Evolutionary conservation across 2,797 vertebrate genomes (phyloP).

Genomic region (Monodelphis domestica): DNA sequence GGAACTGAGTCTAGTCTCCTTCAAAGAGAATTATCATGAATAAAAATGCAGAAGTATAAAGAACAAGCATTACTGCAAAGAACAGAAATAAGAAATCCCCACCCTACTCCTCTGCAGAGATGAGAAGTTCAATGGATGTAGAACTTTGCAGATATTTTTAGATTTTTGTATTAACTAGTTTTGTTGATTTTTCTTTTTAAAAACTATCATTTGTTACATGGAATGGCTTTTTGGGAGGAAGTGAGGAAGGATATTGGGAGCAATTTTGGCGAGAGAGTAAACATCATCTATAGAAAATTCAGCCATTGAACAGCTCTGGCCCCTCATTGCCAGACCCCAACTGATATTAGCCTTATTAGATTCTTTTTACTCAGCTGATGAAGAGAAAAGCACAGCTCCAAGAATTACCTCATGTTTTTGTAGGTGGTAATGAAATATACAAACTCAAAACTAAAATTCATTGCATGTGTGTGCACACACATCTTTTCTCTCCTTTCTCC

Average conservation of each 20-base stretch:
- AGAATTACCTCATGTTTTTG: constrained; percentile 40
- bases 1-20: background rate
- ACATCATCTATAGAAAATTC: background rate
- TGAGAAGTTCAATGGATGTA: background rate
- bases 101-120: background rate
- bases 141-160: background rate
- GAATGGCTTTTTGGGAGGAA: background rate
- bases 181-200: background rate
- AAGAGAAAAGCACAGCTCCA: constrained; percentile 46
- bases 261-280: background rate
- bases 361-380: background rate
- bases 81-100: background rate
- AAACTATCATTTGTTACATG: background rate
- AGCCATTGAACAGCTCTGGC: background rate
- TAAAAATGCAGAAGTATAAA: background rate
- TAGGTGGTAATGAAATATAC: constrained; percentile 43
- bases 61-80: background rate
- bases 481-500: constrained; percentile 47
- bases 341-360: constrained; percentile 11
- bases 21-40: background rate
- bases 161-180: no score
- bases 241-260: background rate
- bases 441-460: constrained; percentile 41
- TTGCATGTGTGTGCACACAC: background rate
- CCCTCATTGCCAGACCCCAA: constrained; percentile 25